phyloP scores from a whole-genome alignment of 1,140 invertebrate species.

The Meloidogyne floridensis region DNA sequence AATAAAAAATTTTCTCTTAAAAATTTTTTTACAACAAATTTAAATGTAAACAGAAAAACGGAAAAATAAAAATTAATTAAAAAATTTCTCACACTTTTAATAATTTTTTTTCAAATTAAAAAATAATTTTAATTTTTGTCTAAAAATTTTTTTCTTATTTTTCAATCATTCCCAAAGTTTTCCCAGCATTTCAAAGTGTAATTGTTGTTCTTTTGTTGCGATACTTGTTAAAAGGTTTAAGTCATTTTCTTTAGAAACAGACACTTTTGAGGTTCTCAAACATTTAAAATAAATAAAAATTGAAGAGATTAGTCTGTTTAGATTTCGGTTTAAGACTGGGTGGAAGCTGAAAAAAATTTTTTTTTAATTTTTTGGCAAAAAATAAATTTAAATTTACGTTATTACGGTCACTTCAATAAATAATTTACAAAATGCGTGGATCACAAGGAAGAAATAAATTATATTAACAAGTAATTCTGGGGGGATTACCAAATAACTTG shows the following conservation, averaged over 20 bases:
- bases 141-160: no score
- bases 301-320: background rate
- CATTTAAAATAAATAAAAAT: background rate
- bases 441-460: background rate
- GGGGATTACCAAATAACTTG: no score
- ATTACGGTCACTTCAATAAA: background rate
- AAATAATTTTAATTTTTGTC: no score
- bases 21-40: no score
- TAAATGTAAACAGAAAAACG: no score
- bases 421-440: background rate
- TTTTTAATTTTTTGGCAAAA: background rate
- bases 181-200: slow-evolving; percentile 3
- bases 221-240: no score
- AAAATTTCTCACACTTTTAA: no score
- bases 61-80: no score
- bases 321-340: background rate
- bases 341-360: background rate
- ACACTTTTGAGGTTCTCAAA: background rate
- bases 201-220: background rate
- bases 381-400: slow-evolving; percentile 6
- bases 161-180: background rate
- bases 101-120: no score
- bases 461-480: background rate
- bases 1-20: no score
- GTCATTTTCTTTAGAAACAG: background rate